phyloP scores from a whole-genome alignment of 2,113 vertebrate species.

The Bos indicus region DNA sequence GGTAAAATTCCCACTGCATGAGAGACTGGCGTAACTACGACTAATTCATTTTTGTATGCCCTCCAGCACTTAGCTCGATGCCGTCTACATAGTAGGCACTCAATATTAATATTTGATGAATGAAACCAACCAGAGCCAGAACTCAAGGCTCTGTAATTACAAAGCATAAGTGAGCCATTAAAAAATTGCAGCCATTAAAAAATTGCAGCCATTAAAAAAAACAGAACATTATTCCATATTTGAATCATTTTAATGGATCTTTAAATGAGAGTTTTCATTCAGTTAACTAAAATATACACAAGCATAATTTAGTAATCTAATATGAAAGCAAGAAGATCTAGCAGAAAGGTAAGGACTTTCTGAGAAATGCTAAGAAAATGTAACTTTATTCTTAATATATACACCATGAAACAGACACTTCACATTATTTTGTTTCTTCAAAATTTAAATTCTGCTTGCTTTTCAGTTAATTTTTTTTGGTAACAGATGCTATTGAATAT shows the following conservation, averaged over 20 bases:
- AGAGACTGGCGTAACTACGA: background rate
- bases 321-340: conserved; percentile 55
- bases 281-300: conserved; percentile 33
- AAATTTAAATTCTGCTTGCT: conserved; percentile 40
- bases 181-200: conserved; percentile 17
- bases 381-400: conserved; percentile 67
- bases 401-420: conserved; percentile 49
- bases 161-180: background rate
- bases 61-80: conserved; percentile 24
- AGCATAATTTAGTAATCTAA: conserved; percentile 37
- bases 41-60: conserved; percentile 24
- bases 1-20: conserved; percentile 21
- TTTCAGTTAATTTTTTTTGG: conserved; percentile 12
- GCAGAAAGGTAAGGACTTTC: conserved; percentile 67
- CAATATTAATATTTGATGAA: conserved; percentile 57
- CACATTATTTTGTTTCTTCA: conserved; percentile 30
- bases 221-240: conserved; percentile 10
- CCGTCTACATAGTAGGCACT: background rate
- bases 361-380: conserved; percentile 70
- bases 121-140: conserved; percentile 23
- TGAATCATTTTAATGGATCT: conserved; percentile 43
- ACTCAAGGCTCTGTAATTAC: conserved; percentile 22
- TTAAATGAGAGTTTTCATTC: conserved; percentile 42
- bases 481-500: background rate
- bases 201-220: conserved; percentile 30